Evolutionary conservation across 2,113 vertebrate species (phyloP).

Genomic region (Dasyprocta punctata): DNA sequence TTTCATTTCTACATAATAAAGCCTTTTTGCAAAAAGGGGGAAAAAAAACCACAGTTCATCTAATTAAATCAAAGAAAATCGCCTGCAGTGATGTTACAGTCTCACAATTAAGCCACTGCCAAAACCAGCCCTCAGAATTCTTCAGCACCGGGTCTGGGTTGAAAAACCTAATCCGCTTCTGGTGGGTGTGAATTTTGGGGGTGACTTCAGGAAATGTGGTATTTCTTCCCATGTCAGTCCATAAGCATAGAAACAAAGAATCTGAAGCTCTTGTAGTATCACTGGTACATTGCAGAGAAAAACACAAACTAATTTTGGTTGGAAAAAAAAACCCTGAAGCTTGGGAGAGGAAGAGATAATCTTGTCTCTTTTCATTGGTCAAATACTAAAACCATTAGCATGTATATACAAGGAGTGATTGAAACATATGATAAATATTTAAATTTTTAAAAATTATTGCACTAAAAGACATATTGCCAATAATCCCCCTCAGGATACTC

Average conservation of each 20-base stretch:
- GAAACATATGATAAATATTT: not conserved
- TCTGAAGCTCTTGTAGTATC: not conserved
- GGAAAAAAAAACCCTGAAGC: not conserved
- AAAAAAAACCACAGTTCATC: slow-evolving; percentile 89
- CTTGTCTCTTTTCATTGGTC: not conserved
- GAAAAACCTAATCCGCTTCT: slow-evolving; percentile 81
- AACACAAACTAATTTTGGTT: not conserved
- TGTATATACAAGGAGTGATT: not conserved
- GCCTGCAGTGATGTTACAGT: slow-evolving; percentile 88
- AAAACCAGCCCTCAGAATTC: slow-evolving; percentile 85
- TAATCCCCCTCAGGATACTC: not conserved
- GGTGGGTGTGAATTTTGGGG: slow-evolving; percentile 66
- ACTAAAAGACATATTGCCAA: not conserved
- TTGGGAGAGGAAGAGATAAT: not conserved
- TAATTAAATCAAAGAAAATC: slow-evolving; percentile 93
- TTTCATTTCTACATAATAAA: slow-evolving; percentile 92
- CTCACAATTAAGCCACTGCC: slow-evolving; percentile 90
- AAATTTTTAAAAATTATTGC: not conserved
- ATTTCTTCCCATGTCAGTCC: slow-evolving; percentile 43
- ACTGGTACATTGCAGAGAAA: not conserved
- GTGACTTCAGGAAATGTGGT: slow-evolving; percentile 71
- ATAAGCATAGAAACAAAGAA: not conserved
- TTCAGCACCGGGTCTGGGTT: slow-evolving; percentile 81
- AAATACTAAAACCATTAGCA: not conserved
- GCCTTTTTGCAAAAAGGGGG: slow-evolving; percentile 87